Evolutionary conservation across 1,140 invertebrate species (phyloP), one percentile per base, ranked within the genome.

Genomic region (Bombus affinis): DNA sequence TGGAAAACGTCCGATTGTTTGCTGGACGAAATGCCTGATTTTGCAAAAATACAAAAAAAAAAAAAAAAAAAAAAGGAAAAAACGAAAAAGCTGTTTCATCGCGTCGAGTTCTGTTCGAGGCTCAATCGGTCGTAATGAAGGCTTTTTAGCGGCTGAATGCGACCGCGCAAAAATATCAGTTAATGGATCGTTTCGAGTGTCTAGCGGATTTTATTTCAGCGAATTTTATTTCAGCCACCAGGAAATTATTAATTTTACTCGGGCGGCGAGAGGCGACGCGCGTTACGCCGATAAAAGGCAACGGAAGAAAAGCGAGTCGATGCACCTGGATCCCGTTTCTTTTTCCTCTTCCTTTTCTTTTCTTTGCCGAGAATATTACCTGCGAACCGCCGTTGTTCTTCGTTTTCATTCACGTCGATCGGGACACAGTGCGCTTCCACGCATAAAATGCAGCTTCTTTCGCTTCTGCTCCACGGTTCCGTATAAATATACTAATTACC

Each of bases 161-260:
- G 42, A 37, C 35, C 47, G 28, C n/a, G 22, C 37, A 57, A 73
- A 81, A 81, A 44, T 73, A 57, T 70, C 70, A 22, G 53, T 44
- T 73, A 81, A 73, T 74, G 71, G 71, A 82, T 74, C 53, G 80
- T 57, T 39, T 28, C 71, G 80, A 74, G 53, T 37, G 53, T 53
- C 53, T 8, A 3, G 28, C 12, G 53, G 22, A 74, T 74, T 82
- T 74, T 37, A 59, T 42, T 72, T 37, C 53, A 42, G 8, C 42
- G 25, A 81, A 73, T 81, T 72, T 57, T 81, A 53, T 53, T 53
- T 53, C 47, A 53, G 35, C 80, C 10, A 4, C n/a, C 39, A 10
- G 39, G 39, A 37, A 74, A 74, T 82, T 82, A 74, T 74, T 73
- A 59, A 81, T 74, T 81, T 81, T 59, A n/a, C 28, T n/a, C 42